phyloP scores from a whole-genome alignment of 1,140 invertebrate species.

The Scylla paramamosain region DNA sequence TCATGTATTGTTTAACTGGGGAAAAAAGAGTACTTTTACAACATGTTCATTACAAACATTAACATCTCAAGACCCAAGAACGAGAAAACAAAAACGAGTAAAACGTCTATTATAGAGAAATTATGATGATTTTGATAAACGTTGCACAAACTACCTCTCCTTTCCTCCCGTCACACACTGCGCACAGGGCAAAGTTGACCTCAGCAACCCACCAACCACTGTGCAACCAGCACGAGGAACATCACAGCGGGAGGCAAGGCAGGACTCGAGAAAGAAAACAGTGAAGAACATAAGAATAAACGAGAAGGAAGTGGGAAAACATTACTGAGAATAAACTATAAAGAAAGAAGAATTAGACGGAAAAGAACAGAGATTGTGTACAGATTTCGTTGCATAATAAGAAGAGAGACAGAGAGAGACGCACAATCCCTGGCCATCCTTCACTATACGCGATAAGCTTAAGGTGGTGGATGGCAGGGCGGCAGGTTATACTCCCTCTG shows the following conservation, averaged over 20 bases:
- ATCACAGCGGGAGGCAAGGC: neutral
- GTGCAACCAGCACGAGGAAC: no score
- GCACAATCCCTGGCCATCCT: neutral
- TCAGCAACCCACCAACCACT: neutral
- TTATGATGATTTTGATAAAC: slow-evolving; percentile 24
- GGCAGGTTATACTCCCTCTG: no score
- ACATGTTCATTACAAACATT: slow-evolving; percentile 1
- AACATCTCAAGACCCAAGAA: neutral
- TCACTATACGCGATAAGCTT: no score
- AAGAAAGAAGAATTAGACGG: neutral
- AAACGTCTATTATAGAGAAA: neutral
- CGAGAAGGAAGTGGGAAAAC: neutral
- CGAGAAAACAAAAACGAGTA: neutral
- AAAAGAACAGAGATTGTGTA: no score
- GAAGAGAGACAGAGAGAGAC: neutral
- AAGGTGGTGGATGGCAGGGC: no score
- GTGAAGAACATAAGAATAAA: neutral
- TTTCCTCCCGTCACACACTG: neutral
- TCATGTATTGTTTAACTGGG: neutral
- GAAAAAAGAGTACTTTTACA: neutral
- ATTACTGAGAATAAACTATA: neutral
- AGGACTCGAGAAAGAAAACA: neutral
- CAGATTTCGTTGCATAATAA: neutral
- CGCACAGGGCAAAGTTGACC: neutral
- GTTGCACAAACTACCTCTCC: neutral